Conservation (phyloP, 2,888 invertebrate species). For the Cephus pulcher region DNA sequence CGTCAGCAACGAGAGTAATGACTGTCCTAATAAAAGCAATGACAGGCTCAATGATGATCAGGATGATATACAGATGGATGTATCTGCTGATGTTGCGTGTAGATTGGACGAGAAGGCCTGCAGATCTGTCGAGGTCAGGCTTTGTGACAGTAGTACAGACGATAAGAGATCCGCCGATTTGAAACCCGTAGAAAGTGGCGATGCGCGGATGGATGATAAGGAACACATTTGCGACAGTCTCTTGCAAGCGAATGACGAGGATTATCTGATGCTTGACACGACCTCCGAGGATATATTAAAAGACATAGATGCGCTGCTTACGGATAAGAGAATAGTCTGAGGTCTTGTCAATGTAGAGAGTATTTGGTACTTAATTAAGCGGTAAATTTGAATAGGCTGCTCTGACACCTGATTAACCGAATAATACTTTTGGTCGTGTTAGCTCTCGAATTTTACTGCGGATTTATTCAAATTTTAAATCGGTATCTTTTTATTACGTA, state of each 20-base stretch:
- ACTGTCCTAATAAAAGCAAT: neutral
- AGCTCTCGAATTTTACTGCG: too few relatives aligned
- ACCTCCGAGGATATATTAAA: conserved; percentile 56
- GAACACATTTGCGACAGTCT: conserved; percentile 31
- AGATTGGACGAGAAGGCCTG: neutral
- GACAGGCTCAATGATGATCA: neutral
- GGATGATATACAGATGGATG: neutral
- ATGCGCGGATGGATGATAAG: neutral
- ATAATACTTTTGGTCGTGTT: too few relatives aligned
- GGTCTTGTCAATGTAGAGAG: neutral
- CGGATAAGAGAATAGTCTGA: conserved; percentile 43
- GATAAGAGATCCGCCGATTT: conserved; percentile 22
- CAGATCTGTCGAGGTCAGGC: conserved; percentile 46
- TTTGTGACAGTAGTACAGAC: conserved; percentile 58
- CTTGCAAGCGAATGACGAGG: conserved; percentile 42
- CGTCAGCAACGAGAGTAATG: neutral
- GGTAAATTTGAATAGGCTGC: conserved; percentile 3
- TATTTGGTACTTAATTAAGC: conserved; percentile 5
- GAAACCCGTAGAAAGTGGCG: neutral
- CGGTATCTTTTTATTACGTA: too few relatives aligned
- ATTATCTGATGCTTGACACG: conserved; percentile 46
- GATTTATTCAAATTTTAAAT: too few relatives aligned
- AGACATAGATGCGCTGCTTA: conserved; percentile 59
- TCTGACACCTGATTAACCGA: neutral
- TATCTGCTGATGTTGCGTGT: neutral